Percentiles rank a stretch among this genome's conserved stretches.
phyloP scores from a whole-genome alignment of 2,797 vertebrate genomes.

The Xerus rutilus region DNA sequence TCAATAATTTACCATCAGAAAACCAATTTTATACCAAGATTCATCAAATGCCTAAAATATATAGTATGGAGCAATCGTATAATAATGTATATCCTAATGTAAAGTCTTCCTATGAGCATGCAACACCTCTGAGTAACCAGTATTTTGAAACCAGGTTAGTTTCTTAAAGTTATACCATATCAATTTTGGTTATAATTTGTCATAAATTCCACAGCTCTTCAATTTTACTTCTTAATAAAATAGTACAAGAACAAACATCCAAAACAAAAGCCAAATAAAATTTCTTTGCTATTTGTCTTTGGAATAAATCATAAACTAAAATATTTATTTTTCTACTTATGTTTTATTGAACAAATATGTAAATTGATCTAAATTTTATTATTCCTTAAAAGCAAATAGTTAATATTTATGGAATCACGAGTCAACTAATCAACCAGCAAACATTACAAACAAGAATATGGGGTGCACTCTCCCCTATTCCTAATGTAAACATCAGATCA shows the following conservation, averaged over 20 bases:
- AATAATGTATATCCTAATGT: not conserved
- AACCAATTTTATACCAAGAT: not conserved
- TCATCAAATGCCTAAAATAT: not conserved
- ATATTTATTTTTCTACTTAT: not conserved
- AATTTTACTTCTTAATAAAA: not conserved
- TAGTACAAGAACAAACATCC: not conserved
- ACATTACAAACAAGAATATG: not conserved
- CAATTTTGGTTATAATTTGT: not conserved
- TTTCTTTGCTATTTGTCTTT: not conserved
- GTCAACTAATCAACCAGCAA: not conserved
- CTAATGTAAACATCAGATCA: conserved; percentile 7
- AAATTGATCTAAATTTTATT: not conserved
- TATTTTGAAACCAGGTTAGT: not conserved
- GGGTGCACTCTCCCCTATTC: not conserved
- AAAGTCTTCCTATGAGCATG: not conserved
- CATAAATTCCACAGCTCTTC: not conserved
- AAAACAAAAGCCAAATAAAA: conserved; percentile 22
- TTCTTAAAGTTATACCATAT: not conserved
- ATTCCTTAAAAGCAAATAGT: not conserved
- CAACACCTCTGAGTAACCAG: not conserved
- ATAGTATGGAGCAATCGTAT: not conserved
- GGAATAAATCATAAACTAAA: not conserved
- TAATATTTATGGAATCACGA: not conserved
- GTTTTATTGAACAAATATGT: not conserved
- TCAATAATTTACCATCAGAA: not conserved